A percentile compares a stretch with the other conserved stretches of the same genome.
phyloP scores from a whole-genome alignment of 1,140 invertebrate genomes.

The Brachionus paranguensis region DNA sequence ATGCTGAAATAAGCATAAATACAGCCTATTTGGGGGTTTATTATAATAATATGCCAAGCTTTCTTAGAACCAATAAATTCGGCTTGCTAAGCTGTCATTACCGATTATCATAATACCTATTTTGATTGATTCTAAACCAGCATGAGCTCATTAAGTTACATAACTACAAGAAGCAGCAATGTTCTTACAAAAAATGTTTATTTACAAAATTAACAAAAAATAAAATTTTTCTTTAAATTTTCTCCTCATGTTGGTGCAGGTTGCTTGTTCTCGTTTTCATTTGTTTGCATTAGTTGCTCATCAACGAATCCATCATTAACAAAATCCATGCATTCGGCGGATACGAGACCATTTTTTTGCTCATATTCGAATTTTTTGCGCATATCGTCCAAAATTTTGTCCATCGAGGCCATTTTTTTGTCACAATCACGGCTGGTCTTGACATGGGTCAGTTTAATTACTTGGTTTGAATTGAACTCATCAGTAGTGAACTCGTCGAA shows the following conservation, averaged over 20 bases:
- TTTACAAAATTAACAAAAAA: neutral
- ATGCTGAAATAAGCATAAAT: neutral
- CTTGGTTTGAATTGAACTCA: neutral
- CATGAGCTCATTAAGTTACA: neutral
- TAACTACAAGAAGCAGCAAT: neutral
- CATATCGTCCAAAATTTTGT: slow-evolving; percentile 27
- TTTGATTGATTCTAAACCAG: neutral
- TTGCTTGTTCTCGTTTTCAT: neutral
- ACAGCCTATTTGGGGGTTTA: neutral
- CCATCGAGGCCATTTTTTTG: slow-evolving; percentile 17
- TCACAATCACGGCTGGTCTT: neutral
- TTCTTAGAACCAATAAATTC: neutral
- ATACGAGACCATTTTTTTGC: neutral
- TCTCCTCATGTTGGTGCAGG: neutral
- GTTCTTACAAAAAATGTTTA: neutral
- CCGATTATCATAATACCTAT: neutral
- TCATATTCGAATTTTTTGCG: slow-evolving; percentile 17
- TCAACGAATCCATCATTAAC: neutral
- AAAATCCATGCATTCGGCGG: neutral
- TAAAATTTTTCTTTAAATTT: neutral
- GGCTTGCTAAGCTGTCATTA: neutral
- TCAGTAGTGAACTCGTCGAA: neutral
- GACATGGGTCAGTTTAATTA: neutral
- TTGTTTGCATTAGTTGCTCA: neutral
- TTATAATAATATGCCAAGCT: neutral